Evolutionary conservation across 2,888 invertebrate genomes (phyloP).

Genomic region (Drosophila flavopinicola): DNA sequence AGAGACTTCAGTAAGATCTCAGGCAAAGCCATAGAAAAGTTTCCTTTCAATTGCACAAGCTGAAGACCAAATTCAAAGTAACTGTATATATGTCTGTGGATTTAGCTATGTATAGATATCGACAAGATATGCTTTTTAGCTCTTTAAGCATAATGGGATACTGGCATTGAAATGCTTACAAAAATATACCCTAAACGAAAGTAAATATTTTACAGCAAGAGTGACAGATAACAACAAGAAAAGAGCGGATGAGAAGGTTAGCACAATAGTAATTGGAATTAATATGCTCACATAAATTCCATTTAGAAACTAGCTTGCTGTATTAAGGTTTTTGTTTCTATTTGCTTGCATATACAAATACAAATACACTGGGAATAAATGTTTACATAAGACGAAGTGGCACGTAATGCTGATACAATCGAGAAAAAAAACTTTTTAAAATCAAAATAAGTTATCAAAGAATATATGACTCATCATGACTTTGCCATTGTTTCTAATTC

Average conservation of each 20-base stretch:
- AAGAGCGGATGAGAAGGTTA: not conserved
- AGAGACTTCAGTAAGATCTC: slow-evolving; percentile 14
- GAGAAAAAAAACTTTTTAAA: not conserved
- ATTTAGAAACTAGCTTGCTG: slow-evolving; percentile 37
- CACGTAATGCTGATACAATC: too few species aligned
- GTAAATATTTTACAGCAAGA: slow-evolving; percentile 7
- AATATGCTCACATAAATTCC: slow-evolving; percentile 51
- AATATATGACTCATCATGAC: too few species aligned
- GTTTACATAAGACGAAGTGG: too few species aligned
- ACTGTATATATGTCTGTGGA: not conserved
- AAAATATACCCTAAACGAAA: slow-evolving; percentile 6
- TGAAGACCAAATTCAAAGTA: slow-evolving; percentile 18
- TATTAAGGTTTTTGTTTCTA: slow-evolving; percentile 26
- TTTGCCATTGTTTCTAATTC: too few species aligned
- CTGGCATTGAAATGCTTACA: slow-evolving; percentile 26
- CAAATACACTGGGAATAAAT: not conserved
- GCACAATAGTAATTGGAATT: slow-evolving; percentile 47
- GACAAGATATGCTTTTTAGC: slow-evolving; percentile 13
- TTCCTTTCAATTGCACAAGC: slow-evolving; percentile 53
- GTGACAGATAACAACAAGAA: not conserved
- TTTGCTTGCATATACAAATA: not conserved
- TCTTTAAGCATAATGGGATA: slow-evolving; percentile 36
- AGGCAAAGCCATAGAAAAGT: slow-evolving; percentile 41
- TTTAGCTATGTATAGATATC: not conserved
- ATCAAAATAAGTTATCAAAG: too few species aligned